Evolutionary conservation across 2,888 invertebrate species (phyloP).

Genomic region (Drosophila buzzatii): DNA sequence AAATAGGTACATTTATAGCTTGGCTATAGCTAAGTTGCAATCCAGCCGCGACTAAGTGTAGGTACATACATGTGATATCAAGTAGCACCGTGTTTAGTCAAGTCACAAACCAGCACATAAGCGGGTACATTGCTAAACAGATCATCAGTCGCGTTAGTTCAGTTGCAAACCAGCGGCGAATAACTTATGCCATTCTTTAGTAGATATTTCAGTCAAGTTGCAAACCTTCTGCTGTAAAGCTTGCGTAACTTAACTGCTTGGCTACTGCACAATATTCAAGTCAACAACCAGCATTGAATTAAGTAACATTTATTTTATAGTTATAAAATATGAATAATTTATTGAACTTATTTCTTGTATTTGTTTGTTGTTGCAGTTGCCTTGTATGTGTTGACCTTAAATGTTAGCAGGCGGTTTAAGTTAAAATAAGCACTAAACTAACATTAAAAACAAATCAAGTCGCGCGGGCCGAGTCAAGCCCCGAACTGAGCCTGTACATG

Average conservation of each 20-base stretch:
- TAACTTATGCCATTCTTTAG: background rate
- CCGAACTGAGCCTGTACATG: background rate
- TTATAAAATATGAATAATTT: conserved; percentile 74
- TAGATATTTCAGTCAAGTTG: background rate
- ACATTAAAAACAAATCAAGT: conserved; percentile 72
- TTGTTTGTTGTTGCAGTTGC: conserved; percentile 27
- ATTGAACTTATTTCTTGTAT: conserved; percentile 66
- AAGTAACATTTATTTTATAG: conserved; percentile 23
- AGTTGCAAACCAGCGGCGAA: background rate
- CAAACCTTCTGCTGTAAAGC: background rate
- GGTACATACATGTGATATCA: background rate
- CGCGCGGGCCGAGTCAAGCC: conserved; percentile 21
- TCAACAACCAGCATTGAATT: background rate
- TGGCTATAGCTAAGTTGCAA: background rate
- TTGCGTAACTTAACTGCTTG: background rate
- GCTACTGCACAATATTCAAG: background rate
- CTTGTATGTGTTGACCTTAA: conserved; percentile 51
- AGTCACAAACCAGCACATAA: background rate
- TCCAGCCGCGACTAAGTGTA: background rate
- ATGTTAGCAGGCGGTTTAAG: conserved; percentile 64
- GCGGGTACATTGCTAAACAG: background rate
- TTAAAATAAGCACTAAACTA: conserved; percentile 70
- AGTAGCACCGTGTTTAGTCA: background rate
- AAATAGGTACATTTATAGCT: background rate
- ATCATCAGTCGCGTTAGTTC: background rate